Evolutionary conservation across 2,888 invertebrate genomes (phyloP).

Genomic region (Deroplatys truncata): DNA sequence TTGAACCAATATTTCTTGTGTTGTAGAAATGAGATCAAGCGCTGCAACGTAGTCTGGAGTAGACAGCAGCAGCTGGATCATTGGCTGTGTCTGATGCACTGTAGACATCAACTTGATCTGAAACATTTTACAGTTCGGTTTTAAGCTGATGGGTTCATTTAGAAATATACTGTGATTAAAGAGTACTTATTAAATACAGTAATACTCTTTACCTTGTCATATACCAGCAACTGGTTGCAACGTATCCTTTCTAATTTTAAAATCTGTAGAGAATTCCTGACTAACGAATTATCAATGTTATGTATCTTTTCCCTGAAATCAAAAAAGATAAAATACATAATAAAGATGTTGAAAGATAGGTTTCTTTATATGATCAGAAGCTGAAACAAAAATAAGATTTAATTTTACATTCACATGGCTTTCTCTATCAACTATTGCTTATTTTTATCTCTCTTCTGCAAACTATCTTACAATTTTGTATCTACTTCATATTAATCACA

Average conservation of each 20-base stretch:
- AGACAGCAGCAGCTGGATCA: constrained; percentile 88
- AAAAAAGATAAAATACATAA: not conserved
- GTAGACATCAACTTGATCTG: constrained; percentile 85
- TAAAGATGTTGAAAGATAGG: no score
- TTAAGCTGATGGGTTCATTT: no score
- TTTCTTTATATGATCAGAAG: no score
- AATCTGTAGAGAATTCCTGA: constrained; percentile 74
- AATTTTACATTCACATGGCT: no score
- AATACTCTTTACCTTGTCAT: constrained; percentile 38
- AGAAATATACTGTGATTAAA: no score
- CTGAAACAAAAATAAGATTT: no score
- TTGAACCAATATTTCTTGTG: constrained; percentile 87
- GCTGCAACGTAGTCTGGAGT: constrained; percentile 97
- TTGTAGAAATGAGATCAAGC: constrained; percentile 91
- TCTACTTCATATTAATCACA: no score
- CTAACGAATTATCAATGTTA: constrained; percentile 71
- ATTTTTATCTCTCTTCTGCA: no score
- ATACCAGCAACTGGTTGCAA: constrained; percentile 37
- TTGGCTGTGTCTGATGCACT: constrained; percentile 96
- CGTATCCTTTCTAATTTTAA: constrained; percentile 47
- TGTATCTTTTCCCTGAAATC: constrained; percentile 62
- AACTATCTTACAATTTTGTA: no score
- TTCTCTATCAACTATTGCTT: no score
- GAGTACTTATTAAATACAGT: no score
- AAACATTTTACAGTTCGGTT: constrained; percentile 1